Percentiles rank a stretch among this genome's conserved stretches.
These are phyloP conservation scores for Punctoribates punctum DNA, from an alignment of 2,888 invertebrate genomes.

Conservation along the genomic window DNA sequence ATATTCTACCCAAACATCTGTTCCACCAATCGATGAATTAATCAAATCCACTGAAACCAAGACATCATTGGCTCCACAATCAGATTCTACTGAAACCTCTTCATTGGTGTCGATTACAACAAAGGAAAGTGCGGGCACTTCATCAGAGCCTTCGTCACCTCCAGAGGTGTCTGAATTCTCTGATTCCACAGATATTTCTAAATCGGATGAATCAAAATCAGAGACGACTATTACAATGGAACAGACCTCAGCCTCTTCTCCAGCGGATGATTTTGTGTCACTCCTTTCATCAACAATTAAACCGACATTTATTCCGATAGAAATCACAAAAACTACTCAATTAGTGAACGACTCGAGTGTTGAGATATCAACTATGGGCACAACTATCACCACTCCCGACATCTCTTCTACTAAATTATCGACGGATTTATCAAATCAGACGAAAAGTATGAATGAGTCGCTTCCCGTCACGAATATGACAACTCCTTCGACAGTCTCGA, in stretches of 20 bases:
- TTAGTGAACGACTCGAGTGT: not conserved
- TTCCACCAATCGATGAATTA: not conserved
- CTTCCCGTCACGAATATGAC: not conserved
- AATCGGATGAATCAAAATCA: not conserved
- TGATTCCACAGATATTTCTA: not conserved
- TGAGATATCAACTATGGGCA: not conserved
- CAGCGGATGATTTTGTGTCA: not conserved
- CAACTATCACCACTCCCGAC: conserved; percentile 27
- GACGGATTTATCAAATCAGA: conserved; percentile 3
- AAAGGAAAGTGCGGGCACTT: too few relatives aligned
- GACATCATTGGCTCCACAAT: not conserved
- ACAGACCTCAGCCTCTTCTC: not conserved
- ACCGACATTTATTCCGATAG: not conserved
- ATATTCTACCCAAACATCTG: not conserved
- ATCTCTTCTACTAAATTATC: not conserved
- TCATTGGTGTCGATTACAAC: not conserved
- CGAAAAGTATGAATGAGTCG: not conserved
- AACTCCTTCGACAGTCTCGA: conserved; percentile 21
- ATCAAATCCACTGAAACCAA: not conserved
- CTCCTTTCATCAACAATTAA: not conserved
- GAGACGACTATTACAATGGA: not conserved
- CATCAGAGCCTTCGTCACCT: too few relatives aligned
- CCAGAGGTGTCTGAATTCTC: too few relatives aligned
- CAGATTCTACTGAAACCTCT: not conserved
- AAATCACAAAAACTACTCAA: not conserved